Base-by-base conservation (phyloP, 2,888 invertebrate species). In the Chirona hameri region DNA sequence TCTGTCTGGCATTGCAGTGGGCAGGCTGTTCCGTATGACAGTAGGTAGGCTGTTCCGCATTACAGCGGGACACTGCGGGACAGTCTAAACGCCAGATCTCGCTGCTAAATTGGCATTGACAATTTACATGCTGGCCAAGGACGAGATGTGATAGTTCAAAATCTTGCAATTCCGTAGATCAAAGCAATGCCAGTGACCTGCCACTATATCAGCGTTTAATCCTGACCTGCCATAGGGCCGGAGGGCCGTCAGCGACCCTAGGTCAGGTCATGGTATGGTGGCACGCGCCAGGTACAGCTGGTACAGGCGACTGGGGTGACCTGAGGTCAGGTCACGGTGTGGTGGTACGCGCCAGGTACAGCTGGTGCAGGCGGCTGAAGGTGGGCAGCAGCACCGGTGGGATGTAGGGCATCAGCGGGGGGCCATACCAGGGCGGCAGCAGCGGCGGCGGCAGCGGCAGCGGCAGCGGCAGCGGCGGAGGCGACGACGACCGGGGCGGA, bases 371-470 rank as follows among this genome's bases (percentile, higher is more conserved):
- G 10, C 76, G 39, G 46, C 27, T 27, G 76, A 76, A 76, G 46
- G 76, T 76, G 7, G 76, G 76, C 76, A 76, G 76, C 76, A 76
- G 76, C 46, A 12, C 76, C 21, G 76, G 76, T 39, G 76, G 76
- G 39, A 76, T 76, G 76, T 76, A 76, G 14, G 76, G 76, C 46
- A 76, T 9, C 21, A 76, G 76, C 24, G 76, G 76, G 21, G 39
- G 39, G 7, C 76, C 46, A 39, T 76, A 76, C 76, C 76, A 76
- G 24, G 76, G 24, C 39, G 76, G 24, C 76, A 76, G 76, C 46
- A 76, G 76, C 10, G 76, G 39, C 76, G 46, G 24, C 76, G 21
- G 39, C 76, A 39, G 76, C 76, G 76, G 39, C 31, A 15, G 69
- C 27, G 29, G 29, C 29, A n/a, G 29, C 69, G 65, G 27, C 65